Conservation (phyloP, 1,140 invertebrate species). For the Brachionus koreanus region DNA sequence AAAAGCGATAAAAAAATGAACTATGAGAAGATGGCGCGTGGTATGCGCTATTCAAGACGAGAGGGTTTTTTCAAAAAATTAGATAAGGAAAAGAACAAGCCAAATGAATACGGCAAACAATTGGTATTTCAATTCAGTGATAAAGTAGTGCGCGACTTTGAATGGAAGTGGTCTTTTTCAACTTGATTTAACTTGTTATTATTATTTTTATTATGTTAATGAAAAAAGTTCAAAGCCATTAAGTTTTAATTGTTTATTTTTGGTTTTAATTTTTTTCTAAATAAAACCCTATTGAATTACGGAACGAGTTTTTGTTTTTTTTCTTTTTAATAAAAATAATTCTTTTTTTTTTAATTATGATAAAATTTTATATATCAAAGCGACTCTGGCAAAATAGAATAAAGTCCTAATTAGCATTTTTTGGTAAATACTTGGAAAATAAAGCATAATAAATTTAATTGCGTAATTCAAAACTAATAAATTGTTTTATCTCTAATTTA, state of each 20-base stretch:
- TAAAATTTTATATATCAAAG: background rate
- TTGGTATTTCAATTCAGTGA: conserved; percentile 44
- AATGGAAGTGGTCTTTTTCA: conserved; percentile 40
- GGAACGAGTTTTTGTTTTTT: conserved; percentile 17
- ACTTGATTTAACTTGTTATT: conserved; percentile 32
- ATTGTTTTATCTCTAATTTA: background rate
- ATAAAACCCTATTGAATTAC: conserved; percentile 8
- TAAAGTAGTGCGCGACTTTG: conserved; percentile 31
- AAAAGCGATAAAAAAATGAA: conserved; percentile 45
- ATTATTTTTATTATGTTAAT: background rate
- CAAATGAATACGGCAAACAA: conserved; percentile 42
- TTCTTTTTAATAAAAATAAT: background rate
- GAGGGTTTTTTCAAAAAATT: conserved; percentile 44
- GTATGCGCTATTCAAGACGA: conserved; percentile 39
- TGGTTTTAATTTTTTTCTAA: conserved; percentile 28
- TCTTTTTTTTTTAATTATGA: background rate
- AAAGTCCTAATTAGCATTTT: background rate
- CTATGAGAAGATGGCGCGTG: conserved; percentile 43
- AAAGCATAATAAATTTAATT: background rate
- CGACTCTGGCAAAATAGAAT: background rate
- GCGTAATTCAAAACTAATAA: background rate
- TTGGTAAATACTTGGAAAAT: background rate
- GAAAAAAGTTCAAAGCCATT: background rate
- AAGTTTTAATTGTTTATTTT: conserved; percentile 36
- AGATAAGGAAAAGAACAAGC: conserved; percentile 42